phyloP scores from a whole-genome alignment of 2,888 invertebrate species.

The Pseudococcus longispinus region DNA sequence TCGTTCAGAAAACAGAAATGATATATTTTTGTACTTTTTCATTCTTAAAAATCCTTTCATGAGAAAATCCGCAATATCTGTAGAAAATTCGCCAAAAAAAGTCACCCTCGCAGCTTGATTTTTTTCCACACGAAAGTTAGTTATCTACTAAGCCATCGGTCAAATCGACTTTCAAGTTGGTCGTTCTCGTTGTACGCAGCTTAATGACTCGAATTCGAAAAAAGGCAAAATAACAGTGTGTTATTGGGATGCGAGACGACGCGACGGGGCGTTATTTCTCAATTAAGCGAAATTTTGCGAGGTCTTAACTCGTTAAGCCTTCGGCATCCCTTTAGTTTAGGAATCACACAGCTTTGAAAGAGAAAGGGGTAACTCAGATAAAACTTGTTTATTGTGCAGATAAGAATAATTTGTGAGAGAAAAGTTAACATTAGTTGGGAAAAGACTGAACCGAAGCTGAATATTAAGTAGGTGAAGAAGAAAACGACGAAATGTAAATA shows the following conservation, averaged over 20 bases:
- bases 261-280: not conserved
- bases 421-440: slow-evolving; percentile 47
- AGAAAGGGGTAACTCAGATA: slow-evolving; percentile 24
- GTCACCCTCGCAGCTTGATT: not conserved
- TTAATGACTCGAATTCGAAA: not conserved
- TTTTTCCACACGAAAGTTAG: not conserved
- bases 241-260: not conserved
- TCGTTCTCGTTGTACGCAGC: not conserved
- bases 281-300: slow-evolving; percentile 26
- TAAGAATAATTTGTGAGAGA: slow-evolving; percentile 51
- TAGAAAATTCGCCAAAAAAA: not conserved
- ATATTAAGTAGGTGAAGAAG: slow-evolving; percentile 46
- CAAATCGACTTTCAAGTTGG: not conserved
- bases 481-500: slow-evolving; percentile 48
- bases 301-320: slow-evolving; percentile 43
- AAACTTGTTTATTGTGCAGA: slow-evolving; percentile 52
- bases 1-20: no score
- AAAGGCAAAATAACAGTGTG: not conserved
- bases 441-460: slow-evolving; percentile 37
- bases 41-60: not conserved
- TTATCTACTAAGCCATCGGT: not conserved
- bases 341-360: not conserved
- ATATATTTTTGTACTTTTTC: not conserved
- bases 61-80: not conserved
- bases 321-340: slow-evolving; percentile 36